Evolutionary conservation across 92 coral and sea anemone genomes (phyloP).

Genomic region (Actinernus sp.): DNA sequence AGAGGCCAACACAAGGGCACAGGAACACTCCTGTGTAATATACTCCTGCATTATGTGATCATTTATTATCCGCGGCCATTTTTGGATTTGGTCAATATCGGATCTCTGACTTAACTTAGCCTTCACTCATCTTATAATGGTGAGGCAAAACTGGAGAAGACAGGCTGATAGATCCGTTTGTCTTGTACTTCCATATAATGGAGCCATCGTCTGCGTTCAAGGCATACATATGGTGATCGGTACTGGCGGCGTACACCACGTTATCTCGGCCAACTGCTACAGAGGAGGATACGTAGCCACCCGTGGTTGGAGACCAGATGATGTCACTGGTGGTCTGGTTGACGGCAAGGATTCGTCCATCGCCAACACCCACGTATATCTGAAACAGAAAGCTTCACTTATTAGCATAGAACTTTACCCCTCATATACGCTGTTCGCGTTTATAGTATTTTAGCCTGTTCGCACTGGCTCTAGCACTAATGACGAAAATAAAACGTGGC

Average conservation of each 20-base stretch:
- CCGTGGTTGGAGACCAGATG: slow-evolving; percentile 82
- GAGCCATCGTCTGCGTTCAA: slow-evolving; percentile 76
- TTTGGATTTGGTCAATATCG: no score
- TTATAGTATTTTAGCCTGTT: no score
- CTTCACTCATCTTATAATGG: slow-evolving; percentile 17
- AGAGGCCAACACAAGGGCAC: no score
- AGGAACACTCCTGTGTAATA: no score
- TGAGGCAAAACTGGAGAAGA: slow-evolving; percentile 69
- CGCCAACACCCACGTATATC: slow-evolving; percentile 87
- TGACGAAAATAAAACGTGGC: no score
- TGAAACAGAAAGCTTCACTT: no score
- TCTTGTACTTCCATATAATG: slow-evolving; percentile 79
- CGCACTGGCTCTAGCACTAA: no score
- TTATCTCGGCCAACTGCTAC: slow-evolving; percentile 71
- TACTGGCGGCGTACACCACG: slow-evolving; percentile 82
- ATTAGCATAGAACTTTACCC: no score
- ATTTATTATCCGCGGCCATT: no score
- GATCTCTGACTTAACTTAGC: no score
- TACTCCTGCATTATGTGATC: no score
- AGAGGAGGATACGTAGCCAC: slow-evolving; percentile 72
- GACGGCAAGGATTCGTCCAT: slow-evolving; percentile 79
- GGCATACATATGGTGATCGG: slow-evolving; percentile 73
- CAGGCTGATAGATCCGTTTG: slow-evolving; percentile 73
- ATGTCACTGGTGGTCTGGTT: slow-evolving; percentile 73
- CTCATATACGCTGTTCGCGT: no score